Evolutionary conservation across 2,888 invertebrate species (phyloP).

Genomic region (Elaeidobius kamerunicus): DNA sequence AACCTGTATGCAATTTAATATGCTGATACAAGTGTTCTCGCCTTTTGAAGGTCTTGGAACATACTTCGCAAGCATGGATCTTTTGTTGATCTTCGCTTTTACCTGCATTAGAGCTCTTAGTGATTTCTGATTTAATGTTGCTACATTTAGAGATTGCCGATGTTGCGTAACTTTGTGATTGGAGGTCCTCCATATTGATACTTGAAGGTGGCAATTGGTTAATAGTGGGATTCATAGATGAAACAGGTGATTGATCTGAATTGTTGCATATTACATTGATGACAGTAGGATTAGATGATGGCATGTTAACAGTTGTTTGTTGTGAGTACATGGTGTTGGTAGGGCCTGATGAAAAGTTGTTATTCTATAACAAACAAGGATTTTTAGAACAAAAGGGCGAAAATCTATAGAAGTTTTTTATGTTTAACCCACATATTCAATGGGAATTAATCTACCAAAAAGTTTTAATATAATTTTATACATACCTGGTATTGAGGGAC

Average conservation of each 20-base stretch:
- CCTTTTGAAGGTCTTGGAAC: conserved; percentile 63
- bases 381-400: too few species aligned
- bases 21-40: conserved; percentile 69
- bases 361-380: conserved; percentile 22
- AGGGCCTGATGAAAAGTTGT: conserved; percentile 32
- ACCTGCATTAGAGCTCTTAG: background rate
- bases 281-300: conserved; percentile 29
- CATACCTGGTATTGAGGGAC: conserved; percentile 37
- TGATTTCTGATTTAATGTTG: background rate
- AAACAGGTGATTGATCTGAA: conserved; percentile 8
- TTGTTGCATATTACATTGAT: conserved; percentile 36
- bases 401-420: too few species aligned
- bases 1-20: conserved; percentile 63
- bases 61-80: conserved; percentile 54
- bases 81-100: conserved; percentile 21
- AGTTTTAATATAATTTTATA: conserved; percentile 27
- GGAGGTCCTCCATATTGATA: conserved; percentile 24
- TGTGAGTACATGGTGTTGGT: conserved; percentile 34
- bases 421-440: too few species aligned
- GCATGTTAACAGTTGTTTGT: conserved; percentile 27
- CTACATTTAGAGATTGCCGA: conserved; percentile 7
- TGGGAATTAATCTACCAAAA: too few species aligned
- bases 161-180: conserved; percentile 7
- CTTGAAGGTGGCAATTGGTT: conserved; percentile 20
- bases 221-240: conserved; percentile 9